These are phyloP conservation scores for Sebastes variabilis DNA, from an alignment of 2,797 vertebrate species.

Conservation along the genomic window DNA sequence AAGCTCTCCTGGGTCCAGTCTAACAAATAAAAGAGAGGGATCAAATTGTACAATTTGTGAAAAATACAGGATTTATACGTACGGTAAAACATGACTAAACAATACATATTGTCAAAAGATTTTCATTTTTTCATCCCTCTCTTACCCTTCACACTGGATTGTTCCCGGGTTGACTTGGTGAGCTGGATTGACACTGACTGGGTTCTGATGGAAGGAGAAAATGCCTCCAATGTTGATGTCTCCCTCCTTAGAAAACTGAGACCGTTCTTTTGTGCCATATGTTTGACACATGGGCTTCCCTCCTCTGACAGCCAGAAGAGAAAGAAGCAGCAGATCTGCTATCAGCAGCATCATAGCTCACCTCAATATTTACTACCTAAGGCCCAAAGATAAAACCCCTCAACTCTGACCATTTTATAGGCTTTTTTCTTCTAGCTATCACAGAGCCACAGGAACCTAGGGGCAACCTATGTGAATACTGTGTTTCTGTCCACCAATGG, in stretches of 20 bases:
- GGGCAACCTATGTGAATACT: neutral
- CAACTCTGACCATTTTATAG: constrained; percentile 55
- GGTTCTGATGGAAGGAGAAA: constrained; percentile 85
- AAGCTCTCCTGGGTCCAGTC: constrained; percentile 81
- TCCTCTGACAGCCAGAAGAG: constrained; percentile 58
- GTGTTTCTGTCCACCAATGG: constrained; percentile 50
- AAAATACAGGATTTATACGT: neutral
- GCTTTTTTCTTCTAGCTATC: constrained; percentile 1
- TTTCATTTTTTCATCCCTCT: neutral
- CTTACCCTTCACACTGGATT: constrained; percentile 81
- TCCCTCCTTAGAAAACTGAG: constrained; percentile 81
- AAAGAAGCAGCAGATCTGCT: constrained; percentile 60
- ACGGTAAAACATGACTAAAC: neutral
- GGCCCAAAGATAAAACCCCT: neutral
- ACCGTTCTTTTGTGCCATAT: constrained; percentile 76
- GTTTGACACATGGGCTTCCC: constrained; percentile 66
- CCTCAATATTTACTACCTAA: constrained; percentile 4
- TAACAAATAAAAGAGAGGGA: constrained; percentile 20
- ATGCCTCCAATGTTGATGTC: constrained; percentile 83
- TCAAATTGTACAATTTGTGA: neutral
- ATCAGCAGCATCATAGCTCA: constrained; percentile 67
- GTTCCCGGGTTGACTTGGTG: constrained; percentile 74
- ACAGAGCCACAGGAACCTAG: constrained; percentile 10
- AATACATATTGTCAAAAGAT: neutral
- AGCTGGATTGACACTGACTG: constrained; percentile 67